Evolutionary conservation across 2,888 invertebrate genomes (phyloP).

Genomic region (Hemaris fuciformis): DNA sequence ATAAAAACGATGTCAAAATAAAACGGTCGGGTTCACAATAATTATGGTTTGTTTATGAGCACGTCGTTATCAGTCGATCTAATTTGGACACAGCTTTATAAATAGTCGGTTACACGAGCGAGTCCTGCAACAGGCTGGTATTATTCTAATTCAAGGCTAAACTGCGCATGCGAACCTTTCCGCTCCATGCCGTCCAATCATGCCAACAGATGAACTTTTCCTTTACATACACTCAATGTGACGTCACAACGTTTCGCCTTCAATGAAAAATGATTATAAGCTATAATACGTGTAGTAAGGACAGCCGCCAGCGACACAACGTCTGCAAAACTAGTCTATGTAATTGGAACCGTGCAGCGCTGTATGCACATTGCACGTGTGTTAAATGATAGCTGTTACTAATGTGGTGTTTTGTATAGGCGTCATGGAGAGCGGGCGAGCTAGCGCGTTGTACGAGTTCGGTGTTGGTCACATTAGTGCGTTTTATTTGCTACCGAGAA

Average conservation of each 20-base stretch:
- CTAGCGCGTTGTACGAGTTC: conserved; percentile 1
- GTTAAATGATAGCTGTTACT: conserved; percentile 12
- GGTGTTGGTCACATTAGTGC: conserved; percentile 40
- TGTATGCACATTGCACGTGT: conserved; percentile 10
- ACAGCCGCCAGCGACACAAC: conserved; percentile 18
- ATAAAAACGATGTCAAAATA: too few relatives aligned
- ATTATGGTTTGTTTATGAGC: background rate
- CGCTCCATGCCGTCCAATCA: conserved; percentile 7
- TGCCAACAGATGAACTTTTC: background rate
- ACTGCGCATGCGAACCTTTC: conserved; percentile 40
- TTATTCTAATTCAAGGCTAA: conserved; percentile 63
- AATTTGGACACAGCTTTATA: conserved; percentile 31
- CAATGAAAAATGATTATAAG: conserved; percentile 4
- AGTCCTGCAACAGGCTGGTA: conserved; percentile 47
- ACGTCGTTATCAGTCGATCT: background rate
- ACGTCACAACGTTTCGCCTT: background rate
- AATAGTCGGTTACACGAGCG: conserved; percentile 39
- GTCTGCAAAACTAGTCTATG: conserved; percentile 1
- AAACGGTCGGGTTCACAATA: background rate
- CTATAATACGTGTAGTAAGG: background rate
- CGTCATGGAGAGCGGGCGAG: background rate
- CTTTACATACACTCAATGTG: background rate
- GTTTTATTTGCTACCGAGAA: conserved; percentile 59
- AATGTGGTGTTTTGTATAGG: background rate
- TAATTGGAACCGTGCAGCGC: conserved; percentile 22